Conservation (phyloP, 2,113 vertebrate genomes). For the Gnathonemus longibarbis region DNA sequence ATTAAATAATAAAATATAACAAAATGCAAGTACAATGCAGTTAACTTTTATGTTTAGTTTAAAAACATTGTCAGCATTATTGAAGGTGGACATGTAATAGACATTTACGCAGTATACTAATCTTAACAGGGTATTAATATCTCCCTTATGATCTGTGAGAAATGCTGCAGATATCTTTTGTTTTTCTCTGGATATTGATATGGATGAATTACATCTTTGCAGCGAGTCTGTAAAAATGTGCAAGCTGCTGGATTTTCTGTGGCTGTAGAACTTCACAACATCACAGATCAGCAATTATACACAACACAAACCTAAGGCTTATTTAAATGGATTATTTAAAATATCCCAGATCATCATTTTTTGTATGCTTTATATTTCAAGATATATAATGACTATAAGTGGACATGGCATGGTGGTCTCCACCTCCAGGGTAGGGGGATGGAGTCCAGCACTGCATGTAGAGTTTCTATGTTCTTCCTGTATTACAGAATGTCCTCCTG, state of each 20-base stretch:
- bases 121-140: background rate
- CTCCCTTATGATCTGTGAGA: background rate
- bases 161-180: background rate
- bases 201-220: background rate
- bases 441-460: background rate
- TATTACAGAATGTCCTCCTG: background rate
- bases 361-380: background rate
- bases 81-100: background rate
- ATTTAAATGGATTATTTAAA: background rate
- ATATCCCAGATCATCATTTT: background rate
- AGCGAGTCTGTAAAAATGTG: background rate
- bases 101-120: background rate
- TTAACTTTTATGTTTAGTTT: conserved; percentile 1
- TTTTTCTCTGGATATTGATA: background rate
- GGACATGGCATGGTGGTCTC: background rate
- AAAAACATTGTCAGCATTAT: background rate
- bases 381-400: background rate
- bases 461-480: background rate
- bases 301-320: background rate
- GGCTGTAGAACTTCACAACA: background rate
- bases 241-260: background rate
- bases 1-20: background rate
- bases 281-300: background rate
- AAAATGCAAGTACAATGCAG: background rate
- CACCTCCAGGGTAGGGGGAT: background rate